phyloP scores from a whole-genome alignment of 2,888 invertebrate species.

The Eupithecia inturbata region DNA sequence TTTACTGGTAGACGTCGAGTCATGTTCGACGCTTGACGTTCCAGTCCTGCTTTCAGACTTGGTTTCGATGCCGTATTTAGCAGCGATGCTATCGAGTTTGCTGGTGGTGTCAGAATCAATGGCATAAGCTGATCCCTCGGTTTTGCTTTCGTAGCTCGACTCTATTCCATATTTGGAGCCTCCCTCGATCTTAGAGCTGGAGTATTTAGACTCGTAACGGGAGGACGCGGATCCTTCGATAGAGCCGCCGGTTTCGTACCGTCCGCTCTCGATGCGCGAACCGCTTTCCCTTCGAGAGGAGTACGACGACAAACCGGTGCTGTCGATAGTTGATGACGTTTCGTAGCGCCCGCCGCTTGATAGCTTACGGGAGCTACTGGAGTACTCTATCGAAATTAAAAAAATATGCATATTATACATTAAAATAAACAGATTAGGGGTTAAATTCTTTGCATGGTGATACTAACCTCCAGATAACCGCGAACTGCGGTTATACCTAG shows the following conservation, averaged over 20 bases:
- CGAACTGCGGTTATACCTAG: constrained; percentile 86
- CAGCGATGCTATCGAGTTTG: constrained; percentile 66
- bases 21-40: constrained; percentile 43
- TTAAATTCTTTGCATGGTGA: background rate
- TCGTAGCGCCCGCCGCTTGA: constrained; percentile 73
- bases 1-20: constrained; percentile 48
- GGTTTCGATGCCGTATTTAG: constrained; percentile 68
- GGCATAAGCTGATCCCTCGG: constrained; percentile 51
- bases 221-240: constrained; percentile 67
- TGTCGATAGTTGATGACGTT: constrained; percentile 67
- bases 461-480: constrained; percentile 85
- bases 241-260: constrained; percentile 62
- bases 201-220: constrained; percentile 72
- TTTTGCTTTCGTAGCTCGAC: constrained; percentile 54
- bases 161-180: constrained; percentile 61
- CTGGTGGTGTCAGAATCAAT: constrained; percentile 57
- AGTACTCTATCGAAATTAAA: constrained; percentile 63
- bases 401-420: background rate
- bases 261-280: constrained; percentile 64
- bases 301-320: constrained; percentile 62
- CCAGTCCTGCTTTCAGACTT: constrained; percentile 65
- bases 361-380: constrained; percentile 71
- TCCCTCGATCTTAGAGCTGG: constrained; percentile 57
- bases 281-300: constrained; percentile 75
- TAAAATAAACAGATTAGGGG: background rate